Percentiles rank a stretch among this genome's conserved stretches.
phyloP scores from a whole-genome alignment of 2,888 invertebrate species.

The Stegana nigrithorax region DNA sequence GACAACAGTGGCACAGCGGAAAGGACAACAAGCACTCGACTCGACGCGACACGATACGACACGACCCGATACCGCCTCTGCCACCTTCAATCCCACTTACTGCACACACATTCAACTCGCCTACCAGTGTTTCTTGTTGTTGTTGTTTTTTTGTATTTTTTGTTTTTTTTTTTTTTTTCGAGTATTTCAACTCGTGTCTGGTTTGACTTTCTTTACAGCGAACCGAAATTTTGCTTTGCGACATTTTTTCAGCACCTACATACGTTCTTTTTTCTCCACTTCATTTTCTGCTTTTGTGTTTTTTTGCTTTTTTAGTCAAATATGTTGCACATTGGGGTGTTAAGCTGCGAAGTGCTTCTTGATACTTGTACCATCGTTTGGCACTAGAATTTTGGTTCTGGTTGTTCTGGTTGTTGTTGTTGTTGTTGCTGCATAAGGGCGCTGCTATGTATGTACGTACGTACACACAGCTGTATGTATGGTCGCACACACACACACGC shows the following conservation, averaged over 20 bases:
- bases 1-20: no score
- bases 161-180: not conserved
- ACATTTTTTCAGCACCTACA: constrained; percentile 34
- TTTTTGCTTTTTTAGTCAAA: constrained; percentile 37
- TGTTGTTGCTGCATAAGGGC: constrained; percentile 21
- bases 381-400: constrained; percentile 4
- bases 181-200: constrained; percentile 5
- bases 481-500: no score
- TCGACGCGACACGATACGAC: no score
- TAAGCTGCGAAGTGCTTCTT: constrained; percentile 66
- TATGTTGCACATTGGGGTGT: constrained; percentile 65
- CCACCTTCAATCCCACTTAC: no score
- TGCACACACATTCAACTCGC: no score
- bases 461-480: no score
- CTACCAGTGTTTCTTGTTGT: no score
- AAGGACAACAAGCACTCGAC: no score
- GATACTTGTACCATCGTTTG: no score
- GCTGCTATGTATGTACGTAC: not conserved
- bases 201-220: not conserved
- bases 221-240: not conserved
- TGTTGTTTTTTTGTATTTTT: not conserved
- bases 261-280: constrained; percentile 11
- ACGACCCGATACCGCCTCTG: no score
- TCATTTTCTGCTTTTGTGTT: constrained; percentile 27
- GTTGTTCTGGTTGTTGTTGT: constrained; percentile 18